These are phyloP conservation scores for Sphinx pinastri DNA, from an alignment of 2,888 invertebrate species.

Conservation along the genomic window DNA sequence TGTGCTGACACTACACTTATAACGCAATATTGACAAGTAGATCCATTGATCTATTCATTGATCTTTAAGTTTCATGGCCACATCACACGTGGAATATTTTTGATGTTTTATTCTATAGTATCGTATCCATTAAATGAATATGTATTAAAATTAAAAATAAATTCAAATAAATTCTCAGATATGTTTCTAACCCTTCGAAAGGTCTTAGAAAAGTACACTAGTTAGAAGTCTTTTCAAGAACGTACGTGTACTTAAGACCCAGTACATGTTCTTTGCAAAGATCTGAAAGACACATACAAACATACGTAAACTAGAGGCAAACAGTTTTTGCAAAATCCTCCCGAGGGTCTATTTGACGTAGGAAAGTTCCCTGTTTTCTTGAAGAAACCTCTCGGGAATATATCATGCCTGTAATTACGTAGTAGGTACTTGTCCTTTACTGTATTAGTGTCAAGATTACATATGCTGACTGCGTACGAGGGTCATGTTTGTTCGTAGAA, in stretches of 20 bases:
- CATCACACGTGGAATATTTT: no score
- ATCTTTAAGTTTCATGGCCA: background rate
- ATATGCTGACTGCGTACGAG: constrained; percentile 58
- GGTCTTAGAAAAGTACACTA: background rate
- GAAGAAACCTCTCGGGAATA: constrained; percentile 27
- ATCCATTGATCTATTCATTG: no score
- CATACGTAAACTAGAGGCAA: background rate
- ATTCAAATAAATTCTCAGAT: no score
- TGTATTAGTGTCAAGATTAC: constrained; percentile 64
- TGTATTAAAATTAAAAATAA: no score
- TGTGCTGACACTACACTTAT: constrained; percentile 48
- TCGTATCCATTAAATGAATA: no score
- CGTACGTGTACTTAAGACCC: background rate
- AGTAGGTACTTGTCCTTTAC: constrained; percentile 44
- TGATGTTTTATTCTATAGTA: no score
- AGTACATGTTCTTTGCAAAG: background rate
- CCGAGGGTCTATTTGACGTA: background rate
- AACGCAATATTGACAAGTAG: constrained; percentile 44
- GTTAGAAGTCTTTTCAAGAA: background rate
- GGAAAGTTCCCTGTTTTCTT: constrained; percentile 33
- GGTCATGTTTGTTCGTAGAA: constrained; percentile 63
- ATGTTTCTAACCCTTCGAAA: no score
- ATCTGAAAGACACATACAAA: constrained; percentile 1
- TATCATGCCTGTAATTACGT: constrained; percentile 41
- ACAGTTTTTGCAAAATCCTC: constrained; percentile 7